These are phyloP conservation scores for Microcebus murinus DNA, from an alignment of 2,113 vertebrate genomes.

Conservation along the genomic window DNA sequence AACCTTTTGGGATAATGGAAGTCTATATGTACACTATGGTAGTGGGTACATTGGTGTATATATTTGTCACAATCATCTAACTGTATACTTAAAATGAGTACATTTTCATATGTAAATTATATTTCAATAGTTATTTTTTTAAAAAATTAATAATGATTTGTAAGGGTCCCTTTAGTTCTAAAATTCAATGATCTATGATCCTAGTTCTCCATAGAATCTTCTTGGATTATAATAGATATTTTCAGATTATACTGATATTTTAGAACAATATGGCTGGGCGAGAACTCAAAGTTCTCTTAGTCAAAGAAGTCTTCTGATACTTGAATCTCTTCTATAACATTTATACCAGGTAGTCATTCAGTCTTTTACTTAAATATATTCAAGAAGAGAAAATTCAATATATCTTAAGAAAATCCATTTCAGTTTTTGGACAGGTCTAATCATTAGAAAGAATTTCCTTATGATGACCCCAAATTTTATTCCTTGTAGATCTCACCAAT, in stretches of 20 bases:
- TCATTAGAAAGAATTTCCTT: constrained; percentile 13
- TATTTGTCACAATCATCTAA: background rate
- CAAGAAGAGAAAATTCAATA: background rate
- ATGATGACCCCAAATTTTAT: constrained; percentile 19
- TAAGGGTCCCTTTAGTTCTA: background rate
- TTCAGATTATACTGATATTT: background rate
- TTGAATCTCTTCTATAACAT: background rate
- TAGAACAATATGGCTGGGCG: background rate
- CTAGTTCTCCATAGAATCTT: background rate
- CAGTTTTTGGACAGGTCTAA: background rate
- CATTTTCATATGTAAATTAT: constrained; percentile 12
- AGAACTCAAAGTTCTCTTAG: constrained; percentile 10
- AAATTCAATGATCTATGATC: background rate
- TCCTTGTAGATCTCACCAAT: background rate
- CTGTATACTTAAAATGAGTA: background rate
- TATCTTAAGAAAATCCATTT: background rate
- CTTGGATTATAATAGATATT: background rate
- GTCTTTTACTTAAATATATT: background rate
- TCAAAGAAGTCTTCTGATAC: constrained; percentile 25
- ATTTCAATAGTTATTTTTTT: background rate
- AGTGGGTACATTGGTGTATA: background rate
- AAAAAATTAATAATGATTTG: background rate
- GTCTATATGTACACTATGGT: background rate
- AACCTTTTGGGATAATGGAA: background rate
- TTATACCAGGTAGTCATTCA: background rate